These are phyloP conservation scores for Sisyra terminalis DNA, from an alignment of 2,888 invertebrate species.

Conservation along the genomic window DNA sequence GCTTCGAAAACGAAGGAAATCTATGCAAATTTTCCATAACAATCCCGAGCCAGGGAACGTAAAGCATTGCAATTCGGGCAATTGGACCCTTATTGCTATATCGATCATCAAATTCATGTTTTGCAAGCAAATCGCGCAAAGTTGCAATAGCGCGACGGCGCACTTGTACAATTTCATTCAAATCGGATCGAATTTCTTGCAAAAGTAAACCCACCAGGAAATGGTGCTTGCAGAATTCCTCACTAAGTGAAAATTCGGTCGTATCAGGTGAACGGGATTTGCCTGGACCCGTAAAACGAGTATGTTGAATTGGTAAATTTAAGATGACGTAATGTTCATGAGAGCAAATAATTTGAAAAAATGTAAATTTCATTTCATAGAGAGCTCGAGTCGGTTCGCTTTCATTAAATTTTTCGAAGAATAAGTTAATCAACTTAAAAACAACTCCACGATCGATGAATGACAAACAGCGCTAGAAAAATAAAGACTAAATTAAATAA, in stretches of 20 bases:
- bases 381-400: slow-evolving; percentile 61
- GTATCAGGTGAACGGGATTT: slow-evolving; percentile 30
- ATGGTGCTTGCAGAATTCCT: slow-evolving; percentile 81
- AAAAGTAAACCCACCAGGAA: slow-evolving; percentile 78
- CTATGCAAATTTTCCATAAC: slow-evolving; percentile 77
- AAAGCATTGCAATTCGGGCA: slow-evolving; percentile 73
- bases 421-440: slow-evolving; percentile 72
- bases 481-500: slow-evolving; percentile 8
- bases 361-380: slow-evolving; percentile 83
- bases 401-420: slow-evolving; percentile 70
- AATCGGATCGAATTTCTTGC: slow-evolving; percentile 72
- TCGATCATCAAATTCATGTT: slow-evolving; percentile 81
- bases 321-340: slow-evolving; percentile 92
- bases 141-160: slow-evolving; percentile 65
- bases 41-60: slow-evolving; percentile 80
- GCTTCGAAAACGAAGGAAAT: slow-evolving; percentile 25
- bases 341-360: slow-evolving; percentile 76
- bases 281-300: slow-evolving; percentile 35
- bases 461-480: slow-evolving; percentile 58
- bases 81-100: slow-evolving; percentile 67
- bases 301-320: slow-evolving; percentile 68
- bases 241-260: slow-evolving; percentile 47
- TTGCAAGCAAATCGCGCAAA: slow-evolving; percentile 74
- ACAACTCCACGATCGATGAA: slow-evolving; percentile 91
- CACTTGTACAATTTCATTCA: slow-evolving; percentile 72